Conservation (phyloP, 2,888 invertebrate species). For the Monoplex corrugatus region DNA sequence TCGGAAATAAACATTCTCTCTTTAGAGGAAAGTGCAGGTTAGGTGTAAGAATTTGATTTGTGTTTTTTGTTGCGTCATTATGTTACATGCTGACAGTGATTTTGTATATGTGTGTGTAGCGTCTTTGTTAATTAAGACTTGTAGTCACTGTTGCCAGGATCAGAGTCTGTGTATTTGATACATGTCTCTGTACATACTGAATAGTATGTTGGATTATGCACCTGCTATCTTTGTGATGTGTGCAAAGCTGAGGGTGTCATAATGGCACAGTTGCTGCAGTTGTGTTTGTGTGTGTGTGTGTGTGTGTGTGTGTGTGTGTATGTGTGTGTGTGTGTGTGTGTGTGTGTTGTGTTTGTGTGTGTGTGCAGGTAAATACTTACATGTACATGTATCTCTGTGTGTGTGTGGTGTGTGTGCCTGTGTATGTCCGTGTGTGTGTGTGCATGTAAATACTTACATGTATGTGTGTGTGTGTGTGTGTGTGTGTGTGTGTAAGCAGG, state of each 20-base stretch:
- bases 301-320: too few relatives aligned
- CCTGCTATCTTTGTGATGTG: not conserved
- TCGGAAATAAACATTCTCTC: too few relatives aligned
- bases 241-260: conserved; percentile 24
- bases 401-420: not conserved
- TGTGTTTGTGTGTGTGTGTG: not conserved
- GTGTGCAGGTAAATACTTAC: not conserved
- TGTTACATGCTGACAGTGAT: not conserved
- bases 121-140: too few relatives aligned
- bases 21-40: too few relatives aligned
- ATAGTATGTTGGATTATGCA: not conserved
- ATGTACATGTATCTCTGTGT: not conserved
- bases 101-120: not conserved
- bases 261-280: not conserved
- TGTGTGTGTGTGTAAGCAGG: not conserved
- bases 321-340: not conserved
- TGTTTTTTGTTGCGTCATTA: not conserved
- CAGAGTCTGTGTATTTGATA: not conserved
- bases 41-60: too few relatives aligned
- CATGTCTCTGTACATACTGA: too few relatives aligned
- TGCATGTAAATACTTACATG: not conserved
- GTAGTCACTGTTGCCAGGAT: not conserved
- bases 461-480: not conserved
- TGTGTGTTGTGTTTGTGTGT: not conserved
- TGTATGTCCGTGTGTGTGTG: not conserved